Percentiles rank a stretch among this genome's conserved stretches.
Conservation (phyloP, 2,113 vertebrate genomes). For the Eira barbara region DNA sequence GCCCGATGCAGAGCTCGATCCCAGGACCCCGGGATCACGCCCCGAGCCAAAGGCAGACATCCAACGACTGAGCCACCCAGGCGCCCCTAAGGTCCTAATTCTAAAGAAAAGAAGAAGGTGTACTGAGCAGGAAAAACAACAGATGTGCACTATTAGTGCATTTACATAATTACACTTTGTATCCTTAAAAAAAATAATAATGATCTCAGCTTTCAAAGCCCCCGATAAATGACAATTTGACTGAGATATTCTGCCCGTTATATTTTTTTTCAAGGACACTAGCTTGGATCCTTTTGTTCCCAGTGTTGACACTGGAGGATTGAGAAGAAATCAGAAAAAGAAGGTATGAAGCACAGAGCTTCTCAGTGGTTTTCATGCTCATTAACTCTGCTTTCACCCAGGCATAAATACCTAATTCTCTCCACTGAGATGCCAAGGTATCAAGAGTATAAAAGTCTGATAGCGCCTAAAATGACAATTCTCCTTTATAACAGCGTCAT, state of each 20-base stretch:
- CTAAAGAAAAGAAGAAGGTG: background rate
- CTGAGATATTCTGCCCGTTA: background rate
- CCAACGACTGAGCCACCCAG: too few species aligned
- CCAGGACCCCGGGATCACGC: too few species aligned
- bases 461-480: conserved; percentile 62
- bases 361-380: conserved; percentile 74
- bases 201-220: background rate
- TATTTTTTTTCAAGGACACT: conserved; percentile 68
- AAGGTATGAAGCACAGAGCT: conserved; percentile 19
- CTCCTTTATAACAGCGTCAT: conserved; percentile 48
- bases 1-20: too few species aligned
- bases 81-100: background rate
- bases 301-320: conserved; percentile 48
- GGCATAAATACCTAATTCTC: conserved; percentile 78
- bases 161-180: background rate
- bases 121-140: background rate
- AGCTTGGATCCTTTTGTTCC: conserved; percentile 58
- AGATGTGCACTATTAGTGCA: background rate
- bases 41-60: too few species aligned
- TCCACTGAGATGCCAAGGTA: conserved; percentile 67
- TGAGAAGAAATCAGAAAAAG: conserved; percentile 63
- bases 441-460: conserved; percentile 61
- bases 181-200: conserved; percentile 11
- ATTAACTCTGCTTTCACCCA: conserved; percentile 75
- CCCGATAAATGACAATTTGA: background rate